Conservation (phyloP, 2,113 vertebrate species). For the Cygnus atratus region DNA sequence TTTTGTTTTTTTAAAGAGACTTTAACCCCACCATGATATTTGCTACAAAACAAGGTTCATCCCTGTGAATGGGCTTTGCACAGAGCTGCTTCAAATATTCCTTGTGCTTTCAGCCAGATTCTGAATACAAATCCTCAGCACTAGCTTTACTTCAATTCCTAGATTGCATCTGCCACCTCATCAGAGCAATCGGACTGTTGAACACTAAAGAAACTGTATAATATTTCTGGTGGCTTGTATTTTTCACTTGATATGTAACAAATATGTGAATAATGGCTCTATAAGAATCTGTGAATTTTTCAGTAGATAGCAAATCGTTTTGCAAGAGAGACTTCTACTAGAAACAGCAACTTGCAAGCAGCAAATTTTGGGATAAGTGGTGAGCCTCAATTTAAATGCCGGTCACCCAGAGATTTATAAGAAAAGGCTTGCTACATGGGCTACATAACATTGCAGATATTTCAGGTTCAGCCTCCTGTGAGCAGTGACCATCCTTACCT, state of each 20-base stretch:
- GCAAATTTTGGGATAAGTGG: background rate
- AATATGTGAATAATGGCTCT: constrained; percentile 9
- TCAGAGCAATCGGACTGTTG: constrained; percentile 15
- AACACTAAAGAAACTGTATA: background rate
- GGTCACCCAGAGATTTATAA: background rate
- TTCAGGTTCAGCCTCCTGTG: background rate
- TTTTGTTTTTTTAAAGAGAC: background rate
- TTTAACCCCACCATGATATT: background rate
- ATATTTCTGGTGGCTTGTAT: background rate
- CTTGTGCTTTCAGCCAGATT: constrained; percentile 30
- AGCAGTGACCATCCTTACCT: background rate
- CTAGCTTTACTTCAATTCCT: constrained; percentile 59
- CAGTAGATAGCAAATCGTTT: constrained; percentile 13
- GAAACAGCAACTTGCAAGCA: background rate
- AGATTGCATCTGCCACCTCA: constrained; percentile 58
- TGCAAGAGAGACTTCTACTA: background rate
- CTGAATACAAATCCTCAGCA: constrained; percentile 41
- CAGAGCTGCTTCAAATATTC: constrained; percentile 33
- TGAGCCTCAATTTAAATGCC: background rate
- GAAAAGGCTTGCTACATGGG: background rate
- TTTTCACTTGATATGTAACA: constrained; percentile 8
- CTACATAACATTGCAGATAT: background rate
- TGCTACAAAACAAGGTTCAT: background rate
- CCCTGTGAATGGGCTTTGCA: background rate
- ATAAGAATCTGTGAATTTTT: background rate